Percentiles rank a stretch among this genome's conserved stretches.
Conservation (phyloP, 2,797 vertebrate species). For the Acanthurus lineatus region DNA sequence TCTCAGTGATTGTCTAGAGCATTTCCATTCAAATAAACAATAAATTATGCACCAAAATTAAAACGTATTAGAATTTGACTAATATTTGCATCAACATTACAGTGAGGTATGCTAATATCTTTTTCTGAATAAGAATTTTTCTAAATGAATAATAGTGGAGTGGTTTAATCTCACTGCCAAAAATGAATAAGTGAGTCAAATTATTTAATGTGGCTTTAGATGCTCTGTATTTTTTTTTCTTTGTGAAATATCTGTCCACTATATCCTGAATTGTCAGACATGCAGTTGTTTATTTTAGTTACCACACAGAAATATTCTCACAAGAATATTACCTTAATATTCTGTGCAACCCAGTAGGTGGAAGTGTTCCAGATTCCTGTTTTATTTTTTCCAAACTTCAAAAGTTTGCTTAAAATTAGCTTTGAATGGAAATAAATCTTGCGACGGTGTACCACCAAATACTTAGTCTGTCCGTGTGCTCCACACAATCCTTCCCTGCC, state of each 20-base stretch:
- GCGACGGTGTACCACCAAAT: conserved; percentile 4
- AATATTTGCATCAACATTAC: conserved; percentile 10
- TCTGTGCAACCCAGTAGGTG: not conserved
- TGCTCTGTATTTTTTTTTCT: conserved; percentile 4
- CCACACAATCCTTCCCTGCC: not conserved
- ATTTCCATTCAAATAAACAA: not conserved
- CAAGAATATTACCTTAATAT: not conserved
- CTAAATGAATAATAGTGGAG: conserved; percentile 14
- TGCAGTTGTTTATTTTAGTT: not conserved
- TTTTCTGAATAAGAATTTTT: not conserved
- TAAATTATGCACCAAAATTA: not conserved
- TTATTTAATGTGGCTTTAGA: conserved; percentile 5
- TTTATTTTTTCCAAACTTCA: conserved; percentile 38
- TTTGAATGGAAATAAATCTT: conserved; percentile 34
- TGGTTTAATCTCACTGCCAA: conserved; percentile 13
- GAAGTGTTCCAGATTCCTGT: conserved; percentile 5
- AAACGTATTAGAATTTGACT: not conserved
- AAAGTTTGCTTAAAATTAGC: conserved; percentile 32
- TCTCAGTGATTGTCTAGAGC: not conserved
- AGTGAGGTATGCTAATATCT: not conserved
- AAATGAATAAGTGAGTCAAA: conserved; percentile 9
- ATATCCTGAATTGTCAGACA: conserved; percentile 1
- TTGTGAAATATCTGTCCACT: not conserved
- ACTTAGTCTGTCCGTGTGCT: not conserved
- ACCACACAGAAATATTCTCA: not conserved